Base-by-base conservation (phyloP, 2,113 vertebrate species). In the Abramis brama region DNA sequence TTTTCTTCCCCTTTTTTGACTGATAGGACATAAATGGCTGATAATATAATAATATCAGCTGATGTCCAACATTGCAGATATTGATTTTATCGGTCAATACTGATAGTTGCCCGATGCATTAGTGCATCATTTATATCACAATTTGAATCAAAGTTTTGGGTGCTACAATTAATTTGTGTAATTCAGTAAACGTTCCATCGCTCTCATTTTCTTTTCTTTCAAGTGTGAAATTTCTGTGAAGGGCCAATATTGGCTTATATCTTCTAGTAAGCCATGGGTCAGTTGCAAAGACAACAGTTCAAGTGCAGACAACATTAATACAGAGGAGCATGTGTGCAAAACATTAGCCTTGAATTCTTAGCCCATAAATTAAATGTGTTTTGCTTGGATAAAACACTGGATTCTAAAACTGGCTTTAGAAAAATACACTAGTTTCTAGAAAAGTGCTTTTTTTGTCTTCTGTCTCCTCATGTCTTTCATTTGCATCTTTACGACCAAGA, bases 341-440 rank as follows among this genome's bases (percentile, higher is more conserved):
- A 83, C 82, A 86, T 89, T 89, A 89, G 68, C 74, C 43, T 76
- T 33, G 79, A 79, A 89, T 70, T 77, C 64, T 57, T 82, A 78
- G 81, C 66, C 71, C 71, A 86, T 89, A 90, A 90, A 87, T 90
- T 85, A 89, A 86, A 77, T 52, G 33, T 90, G 86, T 87, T 90
- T 89, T 79, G 85, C 64, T 89, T 90, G 86, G 86, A 89, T 30
- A 83, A 60, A 82, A 39, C 80, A 60, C 19, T 83, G 81, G 66
- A 83, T 84, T 85, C 86, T 62, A 82, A 88, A 85, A 83, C 76
- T 70, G 57, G 45, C 39, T 71, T 79, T 76, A 66, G 47, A 86
- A 89, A 82, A 82, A 71, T 80, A 76, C 47, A n/a, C 47, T 81
- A 50, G 12, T 30, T 59, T 47, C 30, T 68, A 62, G 62, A 75